Evolutionary conservation across 2,888 invertebrate genomes (phyloP), one percentile per base, ranked within the genome.

Genomic region (Drosophila nr. perissopoda): DNA sequence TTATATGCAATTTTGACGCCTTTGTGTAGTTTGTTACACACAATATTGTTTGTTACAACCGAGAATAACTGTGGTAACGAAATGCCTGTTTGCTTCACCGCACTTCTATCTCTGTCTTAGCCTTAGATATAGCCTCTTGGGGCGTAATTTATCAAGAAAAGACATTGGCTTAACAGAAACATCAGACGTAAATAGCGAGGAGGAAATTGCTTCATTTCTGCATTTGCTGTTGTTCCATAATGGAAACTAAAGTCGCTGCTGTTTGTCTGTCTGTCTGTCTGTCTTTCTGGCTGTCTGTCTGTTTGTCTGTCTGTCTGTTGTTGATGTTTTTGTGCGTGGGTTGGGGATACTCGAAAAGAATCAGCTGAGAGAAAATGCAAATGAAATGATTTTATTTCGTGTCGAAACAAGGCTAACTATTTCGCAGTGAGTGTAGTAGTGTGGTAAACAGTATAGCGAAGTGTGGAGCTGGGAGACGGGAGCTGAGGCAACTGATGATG

Each of bases 381-480:
- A 87, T 83, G 68, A 70, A 66, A 58, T 72, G 70, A 82, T 82
- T 75, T 69, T 66, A 53, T 85, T 71, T 74, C 31, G n/a, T 56
- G 61, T 58, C 48, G 51, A 83, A 76, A 69, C 40, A 80, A 21
- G 46, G 68, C 49, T 53, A 74, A 65, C 69, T 58, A 60, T 48
- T 51, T 57, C 34, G 40, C 29, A 46, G 8, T 38, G 2, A 40
- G n/a, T 40, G 6, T 63, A 7, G 10, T n/a, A 18, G 38, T 36
- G 18, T 61, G 38, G 27, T 38, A 56, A 56, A 38, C 36, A 56
- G 8, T 1, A 25, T 25, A 11, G 25, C 8, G 0, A 49, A 21
- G n/a, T 21, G 29, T 51, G 34, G 18, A 29, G 33, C 33, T 33
- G 25, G 34, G 21, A 13, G n/a, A 33, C 29, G 27, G 57, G 21